These are phyloP conservation scores for Ferrisia virgata DNA, from an alignment of 2,888 invertebrate species.

Conservation along the genomic window DNA sequence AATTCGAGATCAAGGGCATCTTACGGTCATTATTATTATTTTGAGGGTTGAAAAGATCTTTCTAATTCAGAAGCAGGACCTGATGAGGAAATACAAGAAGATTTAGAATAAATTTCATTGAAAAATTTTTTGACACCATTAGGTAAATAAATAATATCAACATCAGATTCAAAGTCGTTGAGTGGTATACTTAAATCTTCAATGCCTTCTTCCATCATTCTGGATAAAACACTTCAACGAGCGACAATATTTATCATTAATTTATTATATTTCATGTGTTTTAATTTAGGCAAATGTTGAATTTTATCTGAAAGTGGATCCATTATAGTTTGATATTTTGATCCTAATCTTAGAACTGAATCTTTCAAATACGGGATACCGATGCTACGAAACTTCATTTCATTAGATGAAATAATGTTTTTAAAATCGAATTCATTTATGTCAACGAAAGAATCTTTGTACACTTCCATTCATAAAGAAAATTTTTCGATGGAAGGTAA, in stretches of 20 bases:
- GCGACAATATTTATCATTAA: slow-evolving; percentile 32
- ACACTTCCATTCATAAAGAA: slow-evolving; percentile 33
- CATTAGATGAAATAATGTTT: slow-evolving; percentile 2
- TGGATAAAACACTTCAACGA: slow-evolving; percentile 7
- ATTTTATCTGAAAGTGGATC: slow-evolving; percentile 41
- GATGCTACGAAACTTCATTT: not conserved
- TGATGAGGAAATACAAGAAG: too few relatives aligned
- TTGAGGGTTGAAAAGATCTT: too few relatives aligned
- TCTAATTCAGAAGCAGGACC: too few relatives aligned
- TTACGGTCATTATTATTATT: too few relatives aligned
- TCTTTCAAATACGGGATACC: slow-evolving; percentile 36
- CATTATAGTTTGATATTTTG: slow-evolving; percentile 39
- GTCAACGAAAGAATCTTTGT: slow-evolving; percentile 49
- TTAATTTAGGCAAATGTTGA: slow-evolving; percentile 37
- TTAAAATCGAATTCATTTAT: slow-evolving; percentile 34
- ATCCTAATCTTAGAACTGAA: not conserved
- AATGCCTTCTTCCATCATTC: slow-evolving; percentile 20
- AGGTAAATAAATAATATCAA: too few relatives aligned
- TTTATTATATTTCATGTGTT: slow-evolving; percentile 14
- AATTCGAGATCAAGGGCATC: too few relatives aligned
- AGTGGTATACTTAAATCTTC: not conserved
- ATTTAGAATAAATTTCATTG: too few relatives aligned
- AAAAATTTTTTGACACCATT: too few relatives aligned
- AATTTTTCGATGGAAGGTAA: too few relatives aligned
- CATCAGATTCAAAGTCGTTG: too few relatives aligned